phyloP scores from a whole-genome alignment of 2,797 vertebrate species.

The Paguma larvata region DNA sequence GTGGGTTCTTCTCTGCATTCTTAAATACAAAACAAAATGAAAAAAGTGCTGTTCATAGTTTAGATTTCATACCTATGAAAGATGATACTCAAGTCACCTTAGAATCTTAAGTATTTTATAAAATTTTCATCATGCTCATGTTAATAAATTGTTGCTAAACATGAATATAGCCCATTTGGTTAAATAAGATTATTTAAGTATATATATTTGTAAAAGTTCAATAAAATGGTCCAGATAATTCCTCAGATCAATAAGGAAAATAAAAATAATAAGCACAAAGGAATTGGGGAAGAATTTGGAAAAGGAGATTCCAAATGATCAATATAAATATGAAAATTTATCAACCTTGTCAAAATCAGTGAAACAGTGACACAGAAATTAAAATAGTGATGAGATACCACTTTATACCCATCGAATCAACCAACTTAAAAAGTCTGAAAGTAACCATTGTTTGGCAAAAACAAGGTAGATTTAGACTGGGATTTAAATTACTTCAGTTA shows the following conservation, averaged over 20 bases:
- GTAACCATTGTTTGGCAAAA: background rate
- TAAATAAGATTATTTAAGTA: background rate
- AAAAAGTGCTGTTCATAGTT: constrained; percentile 24
- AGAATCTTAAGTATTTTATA: constrained; percentile 42
- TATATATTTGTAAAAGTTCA: background rate
- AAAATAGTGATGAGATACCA: background rate
- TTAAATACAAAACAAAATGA: background rate
- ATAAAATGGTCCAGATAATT: background rate
- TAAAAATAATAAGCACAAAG: background rate
- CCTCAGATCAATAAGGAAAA: constrained; percentile 25
- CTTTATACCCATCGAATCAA: background rate
- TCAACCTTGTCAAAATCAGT: background rate
- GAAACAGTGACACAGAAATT: constrained; percentile 19
- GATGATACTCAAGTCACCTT: background rate
- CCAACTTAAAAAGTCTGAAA: constrained; percentile 3
- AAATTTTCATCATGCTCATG: constrained; percentile 12
- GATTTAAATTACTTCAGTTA: background rate
- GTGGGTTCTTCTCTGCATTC: background rate
- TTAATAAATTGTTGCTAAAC: constrained; percentile 13
- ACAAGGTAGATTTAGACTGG: background rate
- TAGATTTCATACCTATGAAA: constrained; percentile 48
- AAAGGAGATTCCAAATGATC: background rate
- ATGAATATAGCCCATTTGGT: constrained; percentile 1
- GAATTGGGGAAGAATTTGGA: background rate
- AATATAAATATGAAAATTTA: background rate